Evolutionary conservation across 2,797 vertebrate genomes (phyloP).

Genomic region (Synanceia verrucosa): DNA sequence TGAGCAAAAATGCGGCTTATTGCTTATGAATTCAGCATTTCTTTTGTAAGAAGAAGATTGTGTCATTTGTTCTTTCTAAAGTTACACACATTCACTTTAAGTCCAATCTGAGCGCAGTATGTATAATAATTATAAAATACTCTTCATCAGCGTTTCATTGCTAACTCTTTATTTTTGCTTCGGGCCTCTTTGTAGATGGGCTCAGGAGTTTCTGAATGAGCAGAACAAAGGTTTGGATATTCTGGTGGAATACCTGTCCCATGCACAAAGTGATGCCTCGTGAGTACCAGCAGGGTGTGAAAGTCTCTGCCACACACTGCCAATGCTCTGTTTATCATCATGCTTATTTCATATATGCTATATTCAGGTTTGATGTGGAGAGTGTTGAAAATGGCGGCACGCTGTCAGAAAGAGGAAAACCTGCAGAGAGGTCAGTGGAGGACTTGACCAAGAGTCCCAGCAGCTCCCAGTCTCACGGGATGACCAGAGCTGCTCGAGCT

Average conservation of each 20-base stretch:
- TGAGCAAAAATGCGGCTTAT: background rate
- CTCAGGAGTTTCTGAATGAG: conserved; percentile 95
- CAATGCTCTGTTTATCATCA: background rate
- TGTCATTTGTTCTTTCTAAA: background rate
- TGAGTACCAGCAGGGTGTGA: conserved; percentile 70
- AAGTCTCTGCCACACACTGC: background rate
- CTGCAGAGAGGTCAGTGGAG: conserved; percentile 88
- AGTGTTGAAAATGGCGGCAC: conserved; percentile 86
- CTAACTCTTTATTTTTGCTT: background rate
- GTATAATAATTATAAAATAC: background rate
- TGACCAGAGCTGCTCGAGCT: conserved; percentile 85
- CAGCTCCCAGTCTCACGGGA: conserved; percentile 79
- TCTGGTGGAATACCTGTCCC: conserved; percentile 93
- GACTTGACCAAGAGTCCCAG: conserved; percentile 86
- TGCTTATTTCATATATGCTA: background rate
- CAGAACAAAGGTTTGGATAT: conserved; percentile 94
- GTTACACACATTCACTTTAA: background rate
- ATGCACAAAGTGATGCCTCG: conserved; percentile 90
- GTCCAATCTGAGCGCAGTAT: background rate
- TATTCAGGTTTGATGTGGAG: conserved; percentile 88
- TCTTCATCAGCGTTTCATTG: background rate
- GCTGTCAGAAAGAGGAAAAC: conserved; percentile 82
- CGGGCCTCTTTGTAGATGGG: conserved; percentile 85
- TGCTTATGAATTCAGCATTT: background rate
- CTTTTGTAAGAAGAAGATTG: background rate